Evolutionary conservation across 2,113 vertebrate genomes (phyloP), one percentile per base, ranked within the genome.

Genomic region (Calyptomena viridis): DNA sequence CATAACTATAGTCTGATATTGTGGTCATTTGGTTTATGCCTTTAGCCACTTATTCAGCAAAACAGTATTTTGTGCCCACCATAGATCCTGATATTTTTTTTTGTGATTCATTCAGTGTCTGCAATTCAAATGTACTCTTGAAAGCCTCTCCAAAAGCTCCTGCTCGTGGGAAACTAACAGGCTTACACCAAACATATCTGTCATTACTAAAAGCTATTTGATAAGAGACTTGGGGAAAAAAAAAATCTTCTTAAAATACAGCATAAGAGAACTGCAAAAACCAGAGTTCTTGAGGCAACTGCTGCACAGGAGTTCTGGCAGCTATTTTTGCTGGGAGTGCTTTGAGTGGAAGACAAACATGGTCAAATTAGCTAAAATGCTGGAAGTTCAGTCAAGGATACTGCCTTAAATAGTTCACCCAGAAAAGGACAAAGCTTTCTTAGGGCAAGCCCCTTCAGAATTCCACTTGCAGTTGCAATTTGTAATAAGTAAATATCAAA

Each of bases 331-430:
- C 94, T 85, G 63, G 60, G 82, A 82, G 33, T 73, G 12, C 81
- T 81, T 94, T 77, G 66, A 35, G 62, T 89, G 35, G 67, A 78
- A 44, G 91, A 90, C 76, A 96, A 94, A 91, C 81, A 96, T 91
- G 73, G 91, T 92, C 74, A 95, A 93, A 96, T 89, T 33, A 74
- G 47, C 76, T 76, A 66, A 89, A 89, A 87, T 93, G 50, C 72
- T 96, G 77, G 44, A 94, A 95, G 95, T 97, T 97, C 95, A 95
- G 66, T 87, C 93, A 89, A 94, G 95, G 95, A 95, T 92, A 93
- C 63, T 77, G 91, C 90, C 91, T 92, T 83, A 95, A 97, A 92
- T 93, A 96, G 91, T 90, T 87, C 78, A 78, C 56, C 86, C 86
- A 84, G 88, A 86, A 93, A 95, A 91, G 89, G 88, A 85, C 53